A percentile compares a stretch with the other conserved stretches of the same genome.
phyloP scores from a whole-genome alignment of 1,140 invertebrate genomes.

The Brachionus asplanchnoidis region DNA sequence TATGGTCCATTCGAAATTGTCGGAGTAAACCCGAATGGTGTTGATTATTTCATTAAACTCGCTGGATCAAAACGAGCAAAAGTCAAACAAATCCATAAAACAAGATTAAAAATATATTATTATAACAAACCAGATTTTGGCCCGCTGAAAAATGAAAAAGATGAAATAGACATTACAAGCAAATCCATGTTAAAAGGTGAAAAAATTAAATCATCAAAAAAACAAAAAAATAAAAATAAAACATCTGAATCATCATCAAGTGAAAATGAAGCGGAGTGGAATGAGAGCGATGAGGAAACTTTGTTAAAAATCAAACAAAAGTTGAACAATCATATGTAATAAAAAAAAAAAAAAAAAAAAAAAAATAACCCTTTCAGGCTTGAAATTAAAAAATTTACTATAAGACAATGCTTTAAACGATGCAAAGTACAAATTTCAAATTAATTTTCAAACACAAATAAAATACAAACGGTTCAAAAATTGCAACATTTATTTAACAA shows the following conservation, averaged over 20 bases:
- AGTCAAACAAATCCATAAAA: conserved; percentile 15
- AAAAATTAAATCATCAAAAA: background rate
- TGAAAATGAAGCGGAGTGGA: background rate
- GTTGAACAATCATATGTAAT: background rate
- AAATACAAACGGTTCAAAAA: background rate
- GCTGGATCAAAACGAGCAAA: background rate
- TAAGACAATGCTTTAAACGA: background rate
- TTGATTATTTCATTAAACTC: background rate
- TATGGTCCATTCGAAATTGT: background rate
- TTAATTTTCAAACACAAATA: background rate
- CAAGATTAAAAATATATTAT: conserved; percentile 24
- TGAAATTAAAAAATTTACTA: background rate
- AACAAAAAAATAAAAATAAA: background rate
- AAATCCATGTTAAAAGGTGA: background rate
- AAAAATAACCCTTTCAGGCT: background rate
- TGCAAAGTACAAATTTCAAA: background rate
- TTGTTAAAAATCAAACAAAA: background rate
- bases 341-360: background rate
- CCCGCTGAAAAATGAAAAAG: background rate
- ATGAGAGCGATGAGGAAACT: background rate
- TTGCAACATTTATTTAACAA: background rate
- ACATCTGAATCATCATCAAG: background rate
- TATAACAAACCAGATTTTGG: conserved; percentile 6
- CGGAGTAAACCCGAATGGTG: background rate
- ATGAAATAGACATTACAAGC: background rate